Evolutionary conservation across 2,797 vertebrate genomes (phyloP), one percentile per base, ranked within the genome.

Genomic region (Adelosebastes latens): DNA sequence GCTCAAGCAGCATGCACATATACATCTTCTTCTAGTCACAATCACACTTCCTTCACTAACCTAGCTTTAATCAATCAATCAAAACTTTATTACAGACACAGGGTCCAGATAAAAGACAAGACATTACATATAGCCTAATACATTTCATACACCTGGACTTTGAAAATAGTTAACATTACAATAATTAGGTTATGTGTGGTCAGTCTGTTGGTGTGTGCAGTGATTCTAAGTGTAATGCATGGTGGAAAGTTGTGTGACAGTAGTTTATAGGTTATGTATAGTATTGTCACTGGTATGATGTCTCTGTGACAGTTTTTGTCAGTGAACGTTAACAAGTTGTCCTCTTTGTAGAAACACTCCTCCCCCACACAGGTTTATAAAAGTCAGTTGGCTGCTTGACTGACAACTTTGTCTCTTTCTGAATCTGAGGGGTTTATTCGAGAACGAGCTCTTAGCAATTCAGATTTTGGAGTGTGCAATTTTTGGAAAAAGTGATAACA

Each of bases 331-430:
- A 39, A 11, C 12, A 20, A 1, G 3, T 42, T 63, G 65, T 34
- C 9, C 9, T 69, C 31, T 34, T 56, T 31, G 16, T 32, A 64
- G 29, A 52, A 67, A 58, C 29, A n/a, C 16, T 49, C 22, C 24
- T 52, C 25, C 25, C 32, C 10, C 9, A 12, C 20, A 5, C 31
- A 10, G 22, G 9, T 22, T 27, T 27, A 5, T 56, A 53, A 53
- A 53, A 55, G 2, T 46, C 27, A 5, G 3, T 25, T 22, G 14
- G 10, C 67, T 24, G 46, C 32, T 53, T 78, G 24, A 72, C 31
- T 75, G 66, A 75, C 52, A 61, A 7, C 55, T 70, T 66, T 66
- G 16, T 68, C 46, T 74, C 13, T 3, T 5, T 71, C 22, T 79
- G 55, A 60, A 29, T 70, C 55, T 56, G 46, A 42, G 22, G 3